phyloP scores from a whole-genome alignment of 64 coral and sea anemone species.

The Hydrozoanthus tunicans region DNA sequence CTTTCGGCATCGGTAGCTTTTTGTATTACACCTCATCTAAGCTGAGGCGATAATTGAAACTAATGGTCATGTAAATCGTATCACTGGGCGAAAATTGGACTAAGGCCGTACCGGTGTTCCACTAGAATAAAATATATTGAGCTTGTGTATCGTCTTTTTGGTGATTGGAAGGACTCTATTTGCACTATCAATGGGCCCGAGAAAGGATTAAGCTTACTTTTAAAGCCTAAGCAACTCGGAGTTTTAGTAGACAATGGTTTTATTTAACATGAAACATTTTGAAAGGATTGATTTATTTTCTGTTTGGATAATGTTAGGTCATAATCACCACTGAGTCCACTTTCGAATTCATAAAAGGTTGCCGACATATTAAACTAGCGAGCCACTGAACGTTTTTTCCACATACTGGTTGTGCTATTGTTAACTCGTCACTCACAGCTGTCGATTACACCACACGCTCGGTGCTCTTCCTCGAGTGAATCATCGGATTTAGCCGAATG shows the following conservation, averaged over 20 bases:
- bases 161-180: constrained; percentile 31
- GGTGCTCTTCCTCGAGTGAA: neutral
- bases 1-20: constrained; percentile 62
- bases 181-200: constrained; percentile 9
- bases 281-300: constrained; percentile 90
- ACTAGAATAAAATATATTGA: too few relatives aligned
- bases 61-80: constrained; percentile 47
- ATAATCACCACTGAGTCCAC: constrained; percentile 80
- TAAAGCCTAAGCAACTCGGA: constrained; percentile 32
- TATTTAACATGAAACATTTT: constrained; percentile 93
- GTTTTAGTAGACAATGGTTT: constrained; percentile 71
- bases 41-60: constrained; percentile 73
- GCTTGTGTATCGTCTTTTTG: neutral
- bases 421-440: constrained; percentile 42
- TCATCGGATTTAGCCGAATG: constrained; percentile 61
- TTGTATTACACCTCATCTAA: constrained; percentile 49
- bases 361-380: constrained; percentile 74
- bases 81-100: neutral
- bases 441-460: constrained; percentile 8
- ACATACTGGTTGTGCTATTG: constrained; percentile 2
- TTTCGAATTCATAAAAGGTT: constrained; percentile 85
- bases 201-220: constrained; percentile 44
- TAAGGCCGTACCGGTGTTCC: neutral
- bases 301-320: constrained; percentile 93
- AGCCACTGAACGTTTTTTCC: neutral